Percentiles rank a stretch among this genome's conserved stretches.
These are phyloP conservation scores for Chelon auratus DNA, from an alignment of 2,797 vertebrate genomes.

Conservation along the genomic window DNA sequence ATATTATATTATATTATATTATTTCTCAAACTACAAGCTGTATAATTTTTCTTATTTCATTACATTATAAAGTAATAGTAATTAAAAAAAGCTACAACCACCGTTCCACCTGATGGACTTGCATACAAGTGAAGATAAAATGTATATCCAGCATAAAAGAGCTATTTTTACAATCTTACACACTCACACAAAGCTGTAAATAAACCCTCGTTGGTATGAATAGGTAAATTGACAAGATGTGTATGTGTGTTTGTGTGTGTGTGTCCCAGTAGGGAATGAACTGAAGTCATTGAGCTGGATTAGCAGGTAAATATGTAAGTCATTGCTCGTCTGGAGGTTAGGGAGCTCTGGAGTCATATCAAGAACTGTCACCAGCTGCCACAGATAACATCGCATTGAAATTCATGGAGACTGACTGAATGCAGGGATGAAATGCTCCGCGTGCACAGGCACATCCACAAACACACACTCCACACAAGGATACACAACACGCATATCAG, in stretches of 20 bases:
- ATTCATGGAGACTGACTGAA: conserved; percentile 58
- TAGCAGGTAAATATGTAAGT: conserved; percentile 61
- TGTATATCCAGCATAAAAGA: conserved; percentile 2
- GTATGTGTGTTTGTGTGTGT: background rate
- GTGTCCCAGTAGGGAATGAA: conserved; percentile 13
- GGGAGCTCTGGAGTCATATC: conserved; percentile 50
- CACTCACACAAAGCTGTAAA: conserved; percentile 20
- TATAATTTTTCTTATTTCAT: background rate
- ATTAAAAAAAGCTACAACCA: background rate
- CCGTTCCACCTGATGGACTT: background rate
- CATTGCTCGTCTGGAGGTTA: conserved; percentile 51
- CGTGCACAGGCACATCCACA: conserved; percentile 14
- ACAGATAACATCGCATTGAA: conserved; percentile 63
- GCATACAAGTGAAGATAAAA: background rate
- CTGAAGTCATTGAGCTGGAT: conserved; percentile 34
- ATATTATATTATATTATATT: no score
- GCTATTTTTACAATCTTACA: conserved; percentile 18
- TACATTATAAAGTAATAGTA: conserved; percentile 2
- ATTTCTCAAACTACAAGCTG: no score
- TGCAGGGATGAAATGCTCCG: conserved; percentile 32
- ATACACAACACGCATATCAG: conserved; percentile 44
- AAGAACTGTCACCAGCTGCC: conserved; percentile 66
- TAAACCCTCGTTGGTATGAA: conserved; percentile 34
- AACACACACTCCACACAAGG: conserved; percentile 34
- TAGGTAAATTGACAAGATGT: conserved; percentile 23